A percentile compares a stretch with the other conserved stretches of the same genome.
Conservation (phyloP, 2,797 vertebrate species). For the Melopsittacus undulatus region DNA sequence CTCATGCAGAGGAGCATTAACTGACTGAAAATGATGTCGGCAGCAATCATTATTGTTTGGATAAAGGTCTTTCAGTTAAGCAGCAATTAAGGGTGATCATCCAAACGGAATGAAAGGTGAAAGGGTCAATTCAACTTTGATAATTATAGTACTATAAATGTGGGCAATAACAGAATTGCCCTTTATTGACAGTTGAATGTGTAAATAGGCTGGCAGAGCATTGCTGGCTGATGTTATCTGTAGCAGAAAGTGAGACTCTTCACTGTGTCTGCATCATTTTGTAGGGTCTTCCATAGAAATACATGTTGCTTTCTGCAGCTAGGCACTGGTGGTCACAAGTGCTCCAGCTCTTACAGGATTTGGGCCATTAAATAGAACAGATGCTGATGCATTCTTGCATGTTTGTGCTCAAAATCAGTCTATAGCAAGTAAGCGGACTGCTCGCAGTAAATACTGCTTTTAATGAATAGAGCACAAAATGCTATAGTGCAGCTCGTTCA, state of each 20-base stretch:
- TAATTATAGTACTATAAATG: background rate
- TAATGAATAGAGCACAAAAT: slow-evolving; percentile 18
- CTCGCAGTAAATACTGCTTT: background rate
- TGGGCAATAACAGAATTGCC: background rate
- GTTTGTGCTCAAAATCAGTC: background rate
- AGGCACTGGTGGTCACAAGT: accelerated
- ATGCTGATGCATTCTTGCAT: background rate
- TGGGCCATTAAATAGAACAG: background rate
- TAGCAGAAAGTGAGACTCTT: background rate
- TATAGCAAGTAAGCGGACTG: background rate
- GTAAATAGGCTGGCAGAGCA: background rate
- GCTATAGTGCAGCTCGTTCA: background rate
- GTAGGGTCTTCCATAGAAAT: background rate
- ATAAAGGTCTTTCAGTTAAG: background rate
- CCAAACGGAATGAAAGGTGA: background rate
- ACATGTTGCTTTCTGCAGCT: background rate
- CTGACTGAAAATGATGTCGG: background rate
- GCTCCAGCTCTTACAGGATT: accelerated
- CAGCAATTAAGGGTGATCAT: background rate
- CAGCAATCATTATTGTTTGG: background rate
- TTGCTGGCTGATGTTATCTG: background rate
- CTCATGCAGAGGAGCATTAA: background rate
- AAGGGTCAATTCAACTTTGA: background rate
- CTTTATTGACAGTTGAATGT: background rate
- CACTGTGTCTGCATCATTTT: accelerated